Evolutionary conservation across 2,113 vertebrate genomes (phyloP), one percentile per base, ranked within the genome.

Genomic region (Hydropotes inermis): DNA sequence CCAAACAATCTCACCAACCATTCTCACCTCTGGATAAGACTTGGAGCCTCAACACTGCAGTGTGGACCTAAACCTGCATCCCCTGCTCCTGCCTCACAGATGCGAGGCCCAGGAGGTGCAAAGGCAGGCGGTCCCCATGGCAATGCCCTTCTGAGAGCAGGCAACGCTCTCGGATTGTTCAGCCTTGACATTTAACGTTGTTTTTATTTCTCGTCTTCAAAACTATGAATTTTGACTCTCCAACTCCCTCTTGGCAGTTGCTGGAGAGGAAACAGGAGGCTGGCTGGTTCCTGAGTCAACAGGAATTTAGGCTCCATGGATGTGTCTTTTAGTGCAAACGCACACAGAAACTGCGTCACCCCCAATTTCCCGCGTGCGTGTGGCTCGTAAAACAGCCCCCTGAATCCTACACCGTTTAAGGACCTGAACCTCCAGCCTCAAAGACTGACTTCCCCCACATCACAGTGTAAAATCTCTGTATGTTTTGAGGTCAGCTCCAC

Each of bases 261-360:
- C 60, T 95, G 57, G 87, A 96, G 74, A 97, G 94, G 91, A 97
- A 98, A 98, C 67, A 94, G 83, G 91, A 90, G 87, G 88, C 58
- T 33, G 86, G 47, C 87, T 92, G 23, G 2, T 98, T 97, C 96
- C 95, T 98, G 95, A 98, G 97, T 43, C 30, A 83, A 97, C 83
- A 98, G 70, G 67, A 83, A 76, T 95, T 94, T 92, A 93, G 92
- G 57, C 96, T 57, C 97, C 15, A 12, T 39, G 21, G n/a, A 60
- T 21, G 15, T 9, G 33, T 60, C 92, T 96, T 89, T 94, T 76
- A 54, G n/a, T 33, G 67, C 43, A 25, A 83, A 94, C 2, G 57
- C 70, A 79, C 96, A 96, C 87, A 91, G 57, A 98, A 39, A 60
- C 92, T 54, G 84, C 54, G 33, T 92, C 91, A 89, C 19, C 27